These are phyloP conservation scores for Epirrhoe tristata DNA, from an alignment of 2,888 invertebrate species.

Conservation along the genomic window DNA sequence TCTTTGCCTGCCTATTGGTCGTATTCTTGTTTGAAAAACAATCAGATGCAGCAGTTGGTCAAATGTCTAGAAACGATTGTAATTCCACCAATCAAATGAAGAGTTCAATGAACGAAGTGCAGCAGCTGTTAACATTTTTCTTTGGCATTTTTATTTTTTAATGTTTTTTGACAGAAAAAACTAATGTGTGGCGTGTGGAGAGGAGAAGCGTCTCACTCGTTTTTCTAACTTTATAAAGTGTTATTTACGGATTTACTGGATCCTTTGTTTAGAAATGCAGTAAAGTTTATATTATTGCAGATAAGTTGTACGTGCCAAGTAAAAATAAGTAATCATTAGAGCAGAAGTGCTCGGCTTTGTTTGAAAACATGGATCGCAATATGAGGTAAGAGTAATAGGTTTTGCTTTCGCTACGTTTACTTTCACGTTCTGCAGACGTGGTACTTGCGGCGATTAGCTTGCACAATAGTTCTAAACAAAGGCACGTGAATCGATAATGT, in stretches of 20 bases:
- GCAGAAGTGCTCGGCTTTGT: slow-evolving; percentile 43
- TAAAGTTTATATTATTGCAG: slow-evolving; percentile 55
- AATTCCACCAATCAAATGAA: slow-evolving; percentile 49
- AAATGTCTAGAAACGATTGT: neutral
- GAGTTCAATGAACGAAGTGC: slow-evolving; percentile 58
- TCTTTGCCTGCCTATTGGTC: neutral
- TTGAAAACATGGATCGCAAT: slow-evolving; percentile 76
- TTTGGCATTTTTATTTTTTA: neutral
- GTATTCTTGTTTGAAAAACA: neutral
- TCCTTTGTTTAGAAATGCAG: slow-evolving; percentile 66
- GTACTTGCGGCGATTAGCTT: slow-evolving; percentile 21
- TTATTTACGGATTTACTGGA: slow-evolving; percentile 63
- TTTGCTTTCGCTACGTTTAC: slow-evolving; percentile 57
- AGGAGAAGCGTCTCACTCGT: slow-evolving; percentile 71
- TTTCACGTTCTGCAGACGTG: slow-evolving; percentile 44
- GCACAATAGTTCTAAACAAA: slow-evolving; percentile 17
- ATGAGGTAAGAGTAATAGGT: slow-evolving; percentile 72
- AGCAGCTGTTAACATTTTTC: slow-evolving; percentile 31
- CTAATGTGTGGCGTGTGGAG: slow-evolving; percentile 51
- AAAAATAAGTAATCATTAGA: slow-evolving; percentile 36
- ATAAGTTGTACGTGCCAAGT: slow-evolving; percentile 50
- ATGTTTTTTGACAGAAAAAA: slow-evolving; percentile 41
- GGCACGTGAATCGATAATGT: slow-evolving; percentile 12
- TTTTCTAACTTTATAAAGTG: slow-evolving; percentile 68
- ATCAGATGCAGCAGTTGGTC: neutral